These are phyloP conservation scores for Miltochrista miniata DNA, from an alignment of 2,888 invertebrate genomes.

Conservation along the genomic window DNA sequence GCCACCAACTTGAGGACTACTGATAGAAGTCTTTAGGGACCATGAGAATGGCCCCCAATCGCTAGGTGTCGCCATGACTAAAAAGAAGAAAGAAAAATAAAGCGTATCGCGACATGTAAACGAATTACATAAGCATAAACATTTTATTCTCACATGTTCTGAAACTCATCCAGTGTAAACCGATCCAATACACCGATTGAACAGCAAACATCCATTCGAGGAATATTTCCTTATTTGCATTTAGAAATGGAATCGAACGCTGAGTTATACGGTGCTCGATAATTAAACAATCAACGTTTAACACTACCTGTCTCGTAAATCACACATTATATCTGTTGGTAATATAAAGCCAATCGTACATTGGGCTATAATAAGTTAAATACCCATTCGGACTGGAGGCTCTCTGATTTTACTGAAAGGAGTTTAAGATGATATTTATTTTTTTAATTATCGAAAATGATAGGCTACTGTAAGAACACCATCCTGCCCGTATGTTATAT, in stretches of 20 bases:
- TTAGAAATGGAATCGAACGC: conserved; percentile 47
- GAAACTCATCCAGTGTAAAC: neutral
- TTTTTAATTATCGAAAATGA: neutral
- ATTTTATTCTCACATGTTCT: neutral
- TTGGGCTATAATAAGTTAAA: neutral
- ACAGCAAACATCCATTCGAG: neutral
- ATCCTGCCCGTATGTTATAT: too few species aligned
- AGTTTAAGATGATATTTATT: neutral
- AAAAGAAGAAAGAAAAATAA: too few species aligned
- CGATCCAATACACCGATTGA: neutral
- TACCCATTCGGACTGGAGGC: neutral
- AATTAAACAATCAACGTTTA: conserved; percentile 63
- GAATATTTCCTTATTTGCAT: conserved; percentile 45
- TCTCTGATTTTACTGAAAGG: neutral
- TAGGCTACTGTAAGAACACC: too few species aligned
- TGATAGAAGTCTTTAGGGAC: too few species aligned
- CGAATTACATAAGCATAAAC: neutral
- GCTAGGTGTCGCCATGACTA: too few species aligned
- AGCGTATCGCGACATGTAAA: too few species aligned
- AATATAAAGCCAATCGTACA: conserved; percentile 25
- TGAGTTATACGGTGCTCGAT: conserved; percentile 49
- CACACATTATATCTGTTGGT: conserved; percentile 43
- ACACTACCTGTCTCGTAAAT: conserved; percentile 60
- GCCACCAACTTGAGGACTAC: too few species aligned
- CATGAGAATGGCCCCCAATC: too few species aligned